Conservation (phyloP, 2,113 vertebrate genomes). For the Falco punctatus region DNA sequence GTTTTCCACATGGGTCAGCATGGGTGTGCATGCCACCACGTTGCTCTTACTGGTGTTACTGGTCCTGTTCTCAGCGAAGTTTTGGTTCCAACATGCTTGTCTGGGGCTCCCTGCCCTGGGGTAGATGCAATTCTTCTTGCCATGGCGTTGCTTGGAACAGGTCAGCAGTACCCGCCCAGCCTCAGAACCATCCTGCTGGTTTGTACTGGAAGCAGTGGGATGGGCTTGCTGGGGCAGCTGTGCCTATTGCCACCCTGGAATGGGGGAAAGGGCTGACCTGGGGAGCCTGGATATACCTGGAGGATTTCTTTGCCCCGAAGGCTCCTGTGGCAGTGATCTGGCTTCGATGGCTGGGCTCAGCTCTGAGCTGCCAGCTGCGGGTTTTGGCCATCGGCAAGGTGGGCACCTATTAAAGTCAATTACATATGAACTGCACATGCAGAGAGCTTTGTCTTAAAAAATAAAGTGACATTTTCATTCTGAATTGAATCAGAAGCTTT, state of each 20-base stretch:
- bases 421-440: not conserved
- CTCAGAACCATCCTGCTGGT: not conserved
- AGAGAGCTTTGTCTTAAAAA: not conserved
- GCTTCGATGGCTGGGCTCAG: not conserved
- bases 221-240: not conserved
- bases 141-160: accelerated
- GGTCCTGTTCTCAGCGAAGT: not conserved
- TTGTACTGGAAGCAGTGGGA: not conserved
- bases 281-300: not conserved
- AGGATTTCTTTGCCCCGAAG: not conserved
- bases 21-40: accelerated
- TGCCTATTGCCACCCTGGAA: not conserved
- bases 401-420: not conserved
- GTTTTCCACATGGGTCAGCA: not conserved
- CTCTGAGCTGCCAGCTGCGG: not conserved
- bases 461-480: not conserved
- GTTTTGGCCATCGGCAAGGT: too few species aligned
- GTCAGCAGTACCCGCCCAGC: not conserved
- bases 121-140: accelerated
- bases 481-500: not conserved
- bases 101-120: not conserved
- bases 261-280: not conserved
- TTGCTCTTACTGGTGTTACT: not conserved
- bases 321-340: accelerated
- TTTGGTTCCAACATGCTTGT: accelerated